Evolutionary conservation across 2,888 invertebrate genomes (phyloP).

Genomic region (Cremastinae sp.): DNA sequence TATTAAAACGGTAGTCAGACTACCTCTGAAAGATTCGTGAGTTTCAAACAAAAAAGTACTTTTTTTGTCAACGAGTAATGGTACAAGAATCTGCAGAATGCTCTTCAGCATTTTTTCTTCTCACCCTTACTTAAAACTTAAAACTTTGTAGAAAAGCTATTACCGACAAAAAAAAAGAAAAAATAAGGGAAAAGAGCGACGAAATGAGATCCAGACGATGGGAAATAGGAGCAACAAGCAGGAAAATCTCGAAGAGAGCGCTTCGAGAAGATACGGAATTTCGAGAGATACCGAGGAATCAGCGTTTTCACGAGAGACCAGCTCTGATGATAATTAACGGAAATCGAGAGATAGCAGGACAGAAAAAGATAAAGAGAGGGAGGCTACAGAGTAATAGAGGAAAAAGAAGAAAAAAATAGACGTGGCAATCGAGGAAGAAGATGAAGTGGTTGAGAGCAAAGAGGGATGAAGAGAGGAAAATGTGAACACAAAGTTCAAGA

Average conservation of each 20-base stretch:
- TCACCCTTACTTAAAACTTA: conserved; percentile 9
- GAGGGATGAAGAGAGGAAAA: conserved; percentile 29
- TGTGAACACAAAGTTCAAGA: conserved; percentile 32
- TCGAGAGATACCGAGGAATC: conserved; percentile 45
- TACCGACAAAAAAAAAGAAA: conserved; percentile 1
- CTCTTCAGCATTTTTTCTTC: conserved; percentile 7
- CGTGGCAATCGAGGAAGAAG: conserved; percentile 32
- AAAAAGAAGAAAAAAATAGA: conserved; percentile 10
- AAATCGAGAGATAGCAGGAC: conserved; percentile 22
- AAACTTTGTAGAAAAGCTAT: background rate
- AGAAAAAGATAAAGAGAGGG: conserved; percentile 12
- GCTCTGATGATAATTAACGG: conserved; percentile 56
- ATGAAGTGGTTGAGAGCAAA: conserved; percentile 32
- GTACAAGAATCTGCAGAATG: no score
- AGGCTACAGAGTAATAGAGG: no score
- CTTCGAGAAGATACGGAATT: conserved; percentile 20
- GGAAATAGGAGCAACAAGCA: conserved; percentile 11
- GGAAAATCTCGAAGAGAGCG: conserved; percentile 15
- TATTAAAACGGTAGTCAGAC: no score
- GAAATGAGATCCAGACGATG: background rate
- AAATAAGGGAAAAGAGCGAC: background rate
- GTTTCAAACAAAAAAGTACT: no score
- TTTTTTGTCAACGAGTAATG: no score
- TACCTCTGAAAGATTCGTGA: no score
- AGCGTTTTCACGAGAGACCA: conserved; percentile 50